phyloP scores from a whole-genome alignment of 2,113 vertebrate species.

The Dunckerocampus dactyliophorus region DNA sequence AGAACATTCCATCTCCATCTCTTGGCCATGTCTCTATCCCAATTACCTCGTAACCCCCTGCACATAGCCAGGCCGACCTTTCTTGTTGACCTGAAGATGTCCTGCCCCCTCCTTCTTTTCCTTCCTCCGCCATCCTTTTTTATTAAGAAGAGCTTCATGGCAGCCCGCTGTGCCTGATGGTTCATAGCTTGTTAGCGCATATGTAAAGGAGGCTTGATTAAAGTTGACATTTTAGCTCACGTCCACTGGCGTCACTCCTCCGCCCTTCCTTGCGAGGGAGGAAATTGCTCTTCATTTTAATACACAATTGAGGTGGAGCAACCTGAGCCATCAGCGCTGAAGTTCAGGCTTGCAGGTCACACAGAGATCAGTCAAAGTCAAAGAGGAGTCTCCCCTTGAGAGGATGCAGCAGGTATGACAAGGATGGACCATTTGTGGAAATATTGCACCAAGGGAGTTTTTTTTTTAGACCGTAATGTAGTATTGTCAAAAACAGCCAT shows the following conservation, averaged over 20 bases:
- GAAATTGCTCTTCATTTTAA: constrained; percentile 35
- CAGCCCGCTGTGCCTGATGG: constrained; percentile 36
- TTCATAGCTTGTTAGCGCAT: constrained; percentile 56
- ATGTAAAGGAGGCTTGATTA: constrained; percentile 49
- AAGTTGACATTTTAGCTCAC: constrained; percentile 50
- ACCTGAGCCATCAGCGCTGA: constrained; percentile 24
- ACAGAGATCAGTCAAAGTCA: constrained; percentile 35
- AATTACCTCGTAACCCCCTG: constrained; percentile 50
- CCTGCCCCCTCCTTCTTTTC: constrained; percentile 1
- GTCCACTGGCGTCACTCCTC: constrained; percentile 12
- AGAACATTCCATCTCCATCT: constrained; percentile 29
- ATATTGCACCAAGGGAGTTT: no score
- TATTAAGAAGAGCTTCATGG: constrained; percentile 22
- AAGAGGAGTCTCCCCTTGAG: constrained; percentile 32
- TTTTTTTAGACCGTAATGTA: no score
- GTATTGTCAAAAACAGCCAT: no score
- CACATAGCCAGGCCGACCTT: constrained; percentile 13
- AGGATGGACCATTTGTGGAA: not conserved
- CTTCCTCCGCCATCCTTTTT: constrained; percentile 35
- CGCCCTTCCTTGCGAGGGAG: constrained; percentile 7
- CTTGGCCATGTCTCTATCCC: constrained; percentile 45
- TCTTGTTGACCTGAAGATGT: constrained; percentile 36
- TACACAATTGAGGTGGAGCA: constrained; percentile 26
- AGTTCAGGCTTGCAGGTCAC: constrained; percentile 25
- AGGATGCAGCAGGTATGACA: constrained; percentile 21